Conservation (phyloP, 2,888 invertebrate genomes). For the Heterodera filipjevi region DNA sequence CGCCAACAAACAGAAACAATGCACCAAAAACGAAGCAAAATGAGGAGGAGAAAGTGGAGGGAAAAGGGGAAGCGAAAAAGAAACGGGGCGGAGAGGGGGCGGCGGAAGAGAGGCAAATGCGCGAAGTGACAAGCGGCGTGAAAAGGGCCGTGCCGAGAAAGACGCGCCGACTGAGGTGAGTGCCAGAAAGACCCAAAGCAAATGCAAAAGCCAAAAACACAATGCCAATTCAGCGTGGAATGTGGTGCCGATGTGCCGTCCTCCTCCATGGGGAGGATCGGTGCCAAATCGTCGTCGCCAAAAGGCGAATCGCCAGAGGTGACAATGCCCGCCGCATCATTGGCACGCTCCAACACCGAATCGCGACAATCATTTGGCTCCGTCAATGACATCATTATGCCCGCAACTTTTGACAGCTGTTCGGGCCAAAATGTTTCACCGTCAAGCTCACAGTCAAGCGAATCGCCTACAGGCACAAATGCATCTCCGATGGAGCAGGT, state of each 20-base stretch:
- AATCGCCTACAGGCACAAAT: neutral
- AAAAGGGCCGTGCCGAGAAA: slow-evolving; percentile 10
- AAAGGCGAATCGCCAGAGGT: neutral
- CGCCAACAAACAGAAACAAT: neutral
- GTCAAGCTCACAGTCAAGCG: slow-evolving; percentile 4
- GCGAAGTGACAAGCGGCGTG: neutral
- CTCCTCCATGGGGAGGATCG: neutral
- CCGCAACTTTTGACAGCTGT: neutral
- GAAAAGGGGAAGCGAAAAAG: neutral
- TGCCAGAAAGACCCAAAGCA: neutral
- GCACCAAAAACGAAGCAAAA: neutral
- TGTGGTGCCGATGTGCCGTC: neutral
- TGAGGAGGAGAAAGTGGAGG: neutral
- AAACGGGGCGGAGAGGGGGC: slow-evolving; percentile 11
- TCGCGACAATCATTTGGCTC: neutral
- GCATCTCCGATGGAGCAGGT: slow-evolving; percentile 6
- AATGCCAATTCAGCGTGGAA: neutral
- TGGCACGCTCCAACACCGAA: neutral
- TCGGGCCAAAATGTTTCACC: neutral
- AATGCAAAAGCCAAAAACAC: neutral
- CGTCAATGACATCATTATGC: neutral
- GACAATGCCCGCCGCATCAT: neutral
- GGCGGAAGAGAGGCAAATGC: neutral
- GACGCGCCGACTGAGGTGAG: slow-evolving; percentile 18
- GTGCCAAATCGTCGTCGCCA: neutral